Percentiles rank a stretch among this genome's conserved stretches.
Evolutionary conservation across 1,140 invertebrate genomes (phyloP).

Genomic region (Drosophila pallidifrons): DNA sequence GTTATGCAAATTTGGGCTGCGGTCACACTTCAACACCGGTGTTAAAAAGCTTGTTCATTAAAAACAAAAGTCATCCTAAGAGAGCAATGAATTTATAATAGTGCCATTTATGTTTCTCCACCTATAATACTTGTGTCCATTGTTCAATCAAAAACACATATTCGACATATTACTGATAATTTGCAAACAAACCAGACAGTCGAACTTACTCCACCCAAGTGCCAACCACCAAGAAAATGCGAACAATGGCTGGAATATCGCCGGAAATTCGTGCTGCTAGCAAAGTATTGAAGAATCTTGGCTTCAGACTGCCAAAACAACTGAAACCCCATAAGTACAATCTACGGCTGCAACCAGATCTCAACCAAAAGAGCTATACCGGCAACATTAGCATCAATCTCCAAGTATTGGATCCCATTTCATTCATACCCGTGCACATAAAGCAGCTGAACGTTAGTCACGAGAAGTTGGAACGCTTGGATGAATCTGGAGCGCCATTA

Average conservation of each 20-base stretch:
- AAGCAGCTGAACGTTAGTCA: slow-evolving; percentile 85
- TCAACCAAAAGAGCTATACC: slow-evolving; percentile 89
- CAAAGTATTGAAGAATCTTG: slow-evolving; percentile 71
- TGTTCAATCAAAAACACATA: background rate
- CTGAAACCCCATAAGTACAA: slow-evolving; percentile 91
- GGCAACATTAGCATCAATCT: slow-evolving; percentile 91
- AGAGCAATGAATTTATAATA: background rate
- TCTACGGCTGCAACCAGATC: slow-evolving; percentile 90
- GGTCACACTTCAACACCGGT: too few species aligned
- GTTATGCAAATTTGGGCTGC: too few species aligned
- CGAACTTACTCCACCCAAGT: slow-evolving; percentile 61
- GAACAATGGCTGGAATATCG: slow-evolving; percentile 57
- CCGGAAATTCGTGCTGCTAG: slow-evolving; percentile 67
- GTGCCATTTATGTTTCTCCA: too few species aligned
- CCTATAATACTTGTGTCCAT: too few species aligned
- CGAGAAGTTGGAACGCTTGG: slow-evolving; percentile 59
- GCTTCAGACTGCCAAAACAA: slow-evolving; percentile 88
- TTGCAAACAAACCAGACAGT: slow-evolving; percentile 48
- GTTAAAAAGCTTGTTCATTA: background rate
- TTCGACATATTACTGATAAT: slow-evolving; percentile 29
- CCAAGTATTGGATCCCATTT: slow-evolving; percentile 86
- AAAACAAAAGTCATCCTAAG: background rate
- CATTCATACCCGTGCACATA: slow-evolving; percentile 89
- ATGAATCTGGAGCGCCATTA: slow-evolving; percentile 58
- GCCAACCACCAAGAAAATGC: slow-evolving; percentile 47